Base-by-base conservation (phyloP, 2,113 vertebrate genomes). In the Labeo catla region DNA sequence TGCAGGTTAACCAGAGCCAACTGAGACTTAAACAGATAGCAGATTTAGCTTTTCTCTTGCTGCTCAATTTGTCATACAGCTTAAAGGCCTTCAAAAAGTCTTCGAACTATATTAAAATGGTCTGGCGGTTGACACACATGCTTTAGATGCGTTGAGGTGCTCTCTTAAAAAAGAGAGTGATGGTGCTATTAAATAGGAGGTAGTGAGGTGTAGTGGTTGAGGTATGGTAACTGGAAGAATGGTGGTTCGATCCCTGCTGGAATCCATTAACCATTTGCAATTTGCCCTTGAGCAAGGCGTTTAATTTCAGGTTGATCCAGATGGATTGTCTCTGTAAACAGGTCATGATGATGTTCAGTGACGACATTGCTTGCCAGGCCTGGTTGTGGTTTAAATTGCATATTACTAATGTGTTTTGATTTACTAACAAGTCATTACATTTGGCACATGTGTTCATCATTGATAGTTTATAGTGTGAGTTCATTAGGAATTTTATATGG, bases 1-100 rank as follows among this genome's bases (percentile, higher is more conserved):
- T 54, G n/a, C 52, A 70, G 54, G 84, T 61, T 68, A 76, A 49
- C 45, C 52, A 50, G 52, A 54, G 13, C 54, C 72, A 84, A 76
- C 8, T 73, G 49, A 84, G 66, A 74, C 10, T 63, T 47, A 63
- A 63, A 45, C 54, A 63, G 54, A 72, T 61, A 45, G 21, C 54
- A 72, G 39, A 65, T 76, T 47, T 65, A 49, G n/a, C 43, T 63
- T 63, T 77, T 47, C 16, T 23, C 59, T 34, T 9, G 8, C n/a
- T 77, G 74, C 23, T 52, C 23, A 85, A 77, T 77, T n/a, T 66
- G 28, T 68, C 28, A 77, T 66, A 34, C 39, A 61, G 13, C 63
- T 72, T 36, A 28, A 63, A 47, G 43, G 16, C n/a, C 11, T 81
- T 65, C 11, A 65, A 15, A 63, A 6, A 28, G 13, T 36, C 47